Evolutionary conservation across 2,888 invertebrate species (phyloP), one percentile per base, ranked within the genome.

Genomic region (Lasioglossum leucozonium): DNA sequence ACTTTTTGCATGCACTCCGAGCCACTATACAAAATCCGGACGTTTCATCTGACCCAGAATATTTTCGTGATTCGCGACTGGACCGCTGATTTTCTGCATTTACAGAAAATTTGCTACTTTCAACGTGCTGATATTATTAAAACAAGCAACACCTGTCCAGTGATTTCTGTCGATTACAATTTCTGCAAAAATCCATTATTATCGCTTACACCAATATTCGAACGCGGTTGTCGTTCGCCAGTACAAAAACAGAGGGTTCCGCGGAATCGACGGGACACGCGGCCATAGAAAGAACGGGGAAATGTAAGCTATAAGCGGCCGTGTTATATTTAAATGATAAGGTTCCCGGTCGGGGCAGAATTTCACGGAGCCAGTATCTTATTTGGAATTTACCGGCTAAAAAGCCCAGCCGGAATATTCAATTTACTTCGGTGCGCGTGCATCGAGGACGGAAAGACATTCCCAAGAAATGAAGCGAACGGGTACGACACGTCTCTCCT

Each of bases 301-400:
- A 55, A 34, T 34, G 10, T 58, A 72, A 58, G 34, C 71, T 58
- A 37, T 71, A 78, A 42, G 22, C 42, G 26, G 22, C 78, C 30
- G 72, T 58, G 55, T 77, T 71, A 58, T 58, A 72, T 78, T 72
- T 78, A 79, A 79, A 37, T 40, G 79, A 74, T 79, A 79, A 79
- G 40, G 65, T 51, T 67, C 65, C 47, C 65, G 22, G n/a, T n/a
- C 22, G 65, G 22, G 18, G 16, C 37, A 37, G 79, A 67, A 67
- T 74, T 74, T 67, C 75, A 40, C 75, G 67, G 44, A 51, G 65
- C 40, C 40, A 51, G 51, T 75, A 79, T 74, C 75, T 79, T 79
- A 77, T 72, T 72, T 72, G 26, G 65, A 81, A 65, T 67, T 65
- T 72, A 72, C 65, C 34, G 72, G 40, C 51, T 65, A 69, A 72